Conservation (phyloP, 2,888 invertebrate genomes). For the Campoplex capitator region DNA sequence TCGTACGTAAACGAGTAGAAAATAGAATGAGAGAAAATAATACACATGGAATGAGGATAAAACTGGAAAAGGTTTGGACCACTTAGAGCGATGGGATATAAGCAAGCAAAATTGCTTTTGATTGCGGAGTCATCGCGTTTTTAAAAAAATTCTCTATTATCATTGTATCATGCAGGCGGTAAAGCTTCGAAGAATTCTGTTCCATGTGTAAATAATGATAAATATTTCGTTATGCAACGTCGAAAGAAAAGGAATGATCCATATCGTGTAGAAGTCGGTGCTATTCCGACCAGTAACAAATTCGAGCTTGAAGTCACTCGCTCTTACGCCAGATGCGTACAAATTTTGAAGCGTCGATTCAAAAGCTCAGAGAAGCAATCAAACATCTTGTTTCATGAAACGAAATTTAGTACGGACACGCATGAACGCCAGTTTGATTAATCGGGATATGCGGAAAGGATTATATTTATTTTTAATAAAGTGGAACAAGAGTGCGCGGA, state of each 20-base stretch:
- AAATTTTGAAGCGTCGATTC: not conserved
- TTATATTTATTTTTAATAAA: not conserved
- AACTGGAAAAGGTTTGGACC: conserved; percentile 8
- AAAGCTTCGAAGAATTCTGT: not conserved
- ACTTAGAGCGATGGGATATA: not conserved
- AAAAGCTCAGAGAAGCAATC: not conserved
- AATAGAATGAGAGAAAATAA: conserved; percentile 29
- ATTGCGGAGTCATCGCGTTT: not conserved
- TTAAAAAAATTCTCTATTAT: not conserved
- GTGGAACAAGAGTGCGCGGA: not conserved
- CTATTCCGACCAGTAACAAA: not conserved
- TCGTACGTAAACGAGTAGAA: conserved; percentile 38
- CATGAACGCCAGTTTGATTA: not conserved
- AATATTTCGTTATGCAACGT: not conserved
- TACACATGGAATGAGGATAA: conserved; percentile 2
- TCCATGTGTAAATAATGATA: not conserved
- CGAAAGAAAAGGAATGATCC: not conserved
- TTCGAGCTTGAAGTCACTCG: not conserved
- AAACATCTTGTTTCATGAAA: not conserved
- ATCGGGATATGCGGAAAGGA: not conserved
- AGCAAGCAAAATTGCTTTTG: not conserved
- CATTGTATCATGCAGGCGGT: not conserved
- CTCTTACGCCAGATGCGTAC: not conserved
- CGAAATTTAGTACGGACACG: not conserved
- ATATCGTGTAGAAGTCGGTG: not conserved